Base-by-base conservation (phyloP, 2,797 vertebrate genomes). In the Natrix natrix region DNA sequence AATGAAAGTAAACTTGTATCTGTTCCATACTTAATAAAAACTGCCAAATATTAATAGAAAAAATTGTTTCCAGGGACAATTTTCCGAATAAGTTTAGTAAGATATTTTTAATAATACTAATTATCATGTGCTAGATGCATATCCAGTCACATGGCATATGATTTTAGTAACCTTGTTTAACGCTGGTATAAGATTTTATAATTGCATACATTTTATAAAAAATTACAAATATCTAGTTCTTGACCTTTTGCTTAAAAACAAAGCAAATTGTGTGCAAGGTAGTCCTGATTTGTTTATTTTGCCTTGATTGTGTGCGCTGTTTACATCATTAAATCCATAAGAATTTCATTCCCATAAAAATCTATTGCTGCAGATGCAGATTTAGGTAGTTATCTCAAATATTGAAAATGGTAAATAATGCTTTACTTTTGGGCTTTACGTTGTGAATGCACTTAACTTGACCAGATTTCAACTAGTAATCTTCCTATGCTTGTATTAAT, bases 51-150 rank as follows among this genome's bases (percentile, higher is more conserved):
- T 43, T 87, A 87, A 90, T 74, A 92, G 59, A 89, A 92, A 93
- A 94, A 92, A 91, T 91, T 92, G 91, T 91, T 94, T 92, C 91
- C 69, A 92, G 89, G 90, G 83, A 74, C 59, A 0, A 3, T 94
- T 94, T 89, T 60, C 87, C 91, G 83, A 93, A 92, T 74, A 92
- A 92, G 89, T 90, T 94, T 48, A 93, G 63, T n/a, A 54, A 74
- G 88, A 87, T 60, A 69, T 0, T 32, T 92, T 95, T 83, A 28
- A 48, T 93, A 90, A 90, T 56, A 90, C 28, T 61, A 37, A 93
- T 7, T 4, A 86, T 90, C 20, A 93, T 92, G 60, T 91, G 10
- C 20, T 54, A 12, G 56, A 1, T 83, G 17, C 0, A 0, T 89
- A 90, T 63, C 86, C 86, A 88, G 90, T 90, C 17, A 55, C 0